Evolutionary conservation across 2,113 vertebrate species (phyloP).

Genomic region (Syrmaticus mikado): DNA sequence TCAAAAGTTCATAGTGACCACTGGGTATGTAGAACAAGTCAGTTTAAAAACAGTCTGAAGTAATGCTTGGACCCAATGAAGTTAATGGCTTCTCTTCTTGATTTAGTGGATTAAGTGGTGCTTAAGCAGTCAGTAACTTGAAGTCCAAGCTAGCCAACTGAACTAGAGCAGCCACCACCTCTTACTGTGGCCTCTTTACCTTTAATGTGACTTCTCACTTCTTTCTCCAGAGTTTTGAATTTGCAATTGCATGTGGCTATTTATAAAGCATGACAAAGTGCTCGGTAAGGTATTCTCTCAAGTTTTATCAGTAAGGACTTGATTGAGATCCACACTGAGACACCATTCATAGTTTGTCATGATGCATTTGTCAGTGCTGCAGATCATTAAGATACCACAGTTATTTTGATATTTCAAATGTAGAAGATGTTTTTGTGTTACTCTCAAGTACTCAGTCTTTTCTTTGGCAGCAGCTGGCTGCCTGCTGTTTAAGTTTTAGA

Average conservation of each 20-base stretch:
- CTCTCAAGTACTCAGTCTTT: background rate
- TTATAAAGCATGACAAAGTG: background rate
- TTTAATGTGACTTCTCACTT: background rate
- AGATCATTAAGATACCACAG: background rate
- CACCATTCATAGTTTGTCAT: background rate
- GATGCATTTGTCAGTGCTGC: background rate
- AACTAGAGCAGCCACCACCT: background rate
- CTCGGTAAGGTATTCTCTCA: background rate
- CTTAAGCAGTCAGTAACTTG: background rate
- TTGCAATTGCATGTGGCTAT: background rate
- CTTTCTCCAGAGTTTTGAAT: background rate
- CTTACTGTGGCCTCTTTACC: background rate
- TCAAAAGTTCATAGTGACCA: slow-evolving; percentile 35
- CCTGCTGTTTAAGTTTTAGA: background rate
- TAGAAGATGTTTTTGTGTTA: background rate
- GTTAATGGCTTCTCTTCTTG: background rate
- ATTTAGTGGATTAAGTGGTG: background rate
- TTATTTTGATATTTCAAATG: background rate
- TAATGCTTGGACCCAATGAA: background rate
- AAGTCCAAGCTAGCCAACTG: background rate
- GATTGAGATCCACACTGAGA: too few relatives aligned
- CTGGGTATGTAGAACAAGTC: background rate
- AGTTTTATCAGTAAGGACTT: background rate
- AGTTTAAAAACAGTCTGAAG: background rate
- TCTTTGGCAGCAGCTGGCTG: background rate